Percentiles rank a stretch among this genome's conserved stretches.
Evolutionary conservation across 2,113 vertebrate genomes (phyloP).

Genomic region (Sylvietta virens): DNA sequence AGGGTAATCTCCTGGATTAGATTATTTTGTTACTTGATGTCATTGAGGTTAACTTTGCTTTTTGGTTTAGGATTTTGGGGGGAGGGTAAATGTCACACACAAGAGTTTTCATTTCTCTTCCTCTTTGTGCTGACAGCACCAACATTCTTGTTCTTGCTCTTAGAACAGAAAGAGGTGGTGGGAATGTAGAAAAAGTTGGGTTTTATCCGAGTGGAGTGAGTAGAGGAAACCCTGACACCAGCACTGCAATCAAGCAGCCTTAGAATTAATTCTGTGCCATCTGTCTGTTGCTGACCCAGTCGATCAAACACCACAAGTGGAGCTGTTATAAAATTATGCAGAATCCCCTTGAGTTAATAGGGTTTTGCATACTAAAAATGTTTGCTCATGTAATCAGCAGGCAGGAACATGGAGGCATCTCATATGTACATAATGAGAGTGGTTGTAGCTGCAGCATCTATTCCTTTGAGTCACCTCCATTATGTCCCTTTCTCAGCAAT

Average conservation of each 20-base stretch:
- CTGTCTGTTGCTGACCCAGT: background rate
- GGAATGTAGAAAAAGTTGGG: background rate
- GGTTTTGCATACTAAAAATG: background rate
- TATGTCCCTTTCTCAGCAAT: background rate
- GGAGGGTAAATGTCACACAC: background rate
- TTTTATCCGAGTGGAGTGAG: background rate
- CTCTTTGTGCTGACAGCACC: background rate
- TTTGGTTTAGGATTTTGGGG: background rate
- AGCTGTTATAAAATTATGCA: constrained; percentile 19
- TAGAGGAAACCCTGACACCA: background rate
- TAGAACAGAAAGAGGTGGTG: background rate
- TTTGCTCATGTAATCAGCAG: background rate
- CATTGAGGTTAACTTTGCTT: background rate
- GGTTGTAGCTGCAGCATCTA: background rate
- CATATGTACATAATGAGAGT: background rate
- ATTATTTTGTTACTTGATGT: background rate
- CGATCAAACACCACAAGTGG: background rate
- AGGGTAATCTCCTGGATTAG: background rate
- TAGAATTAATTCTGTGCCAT: background rate
- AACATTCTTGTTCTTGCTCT: background rate
- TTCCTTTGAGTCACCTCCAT: background rate
- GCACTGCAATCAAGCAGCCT: background rate
- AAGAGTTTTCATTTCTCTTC: background rate
- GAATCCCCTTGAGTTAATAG: constrained; percentile 14
- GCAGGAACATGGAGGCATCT: background rate